Conservation (phyloP, 2,797 vertebrate species). For the Erithacus rubecula region DNA sequence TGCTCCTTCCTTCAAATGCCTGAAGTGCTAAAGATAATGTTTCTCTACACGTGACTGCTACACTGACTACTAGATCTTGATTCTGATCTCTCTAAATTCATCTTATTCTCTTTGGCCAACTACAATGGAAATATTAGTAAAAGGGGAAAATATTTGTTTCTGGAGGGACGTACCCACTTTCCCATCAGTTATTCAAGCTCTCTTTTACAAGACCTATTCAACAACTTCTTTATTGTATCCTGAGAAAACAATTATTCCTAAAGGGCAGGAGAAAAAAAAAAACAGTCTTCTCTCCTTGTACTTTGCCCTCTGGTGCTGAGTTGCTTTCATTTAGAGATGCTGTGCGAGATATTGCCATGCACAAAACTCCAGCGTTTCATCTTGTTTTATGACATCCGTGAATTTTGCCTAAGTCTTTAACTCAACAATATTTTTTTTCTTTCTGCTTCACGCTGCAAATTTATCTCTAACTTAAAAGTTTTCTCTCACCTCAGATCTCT, state of each 20-base stretch:
- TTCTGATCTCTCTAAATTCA: not conserved
- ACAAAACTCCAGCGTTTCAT: not conserved
- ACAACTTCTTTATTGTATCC: not conserved
- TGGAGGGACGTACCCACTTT: not conserved
- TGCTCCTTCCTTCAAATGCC: not conserved
- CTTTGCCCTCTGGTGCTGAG: not conserved
- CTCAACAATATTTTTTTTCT: not conserved
- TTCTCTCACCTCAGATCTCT: not conserved
- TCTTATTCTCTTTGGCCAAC: not conserved
- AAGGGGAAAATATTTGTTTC: not conserved
- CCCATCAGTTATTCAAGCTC: not conserved
- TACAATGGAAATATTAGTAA: not conserved
- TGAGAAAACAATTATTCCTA: not conserved
- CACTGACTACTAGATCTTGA: not conserved
- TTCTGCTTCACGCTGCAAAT: not conserved
- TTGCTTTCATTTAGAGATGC: constrained; percentile 1
- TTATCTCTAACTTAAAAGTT: constrained; percentile 26
- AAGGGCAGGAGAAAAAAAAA: not conserved
- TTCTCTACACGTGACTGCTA: not conserved
- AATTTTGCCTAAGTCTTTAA: constrained; percentile 35
- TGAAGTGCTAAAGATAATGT: not conserved
- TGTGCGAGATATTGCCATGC: not conserved
- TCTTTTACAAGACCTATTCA: not conserved
- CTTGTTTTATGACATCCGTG: not conserved
- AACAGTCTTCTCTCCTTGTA: not conserved